These are phyloP conservation scores for Isurus oxyrinchus DNA, from an alignment of 2,113 vertebrate genomes.

Conservation along the genomic window DNA sequence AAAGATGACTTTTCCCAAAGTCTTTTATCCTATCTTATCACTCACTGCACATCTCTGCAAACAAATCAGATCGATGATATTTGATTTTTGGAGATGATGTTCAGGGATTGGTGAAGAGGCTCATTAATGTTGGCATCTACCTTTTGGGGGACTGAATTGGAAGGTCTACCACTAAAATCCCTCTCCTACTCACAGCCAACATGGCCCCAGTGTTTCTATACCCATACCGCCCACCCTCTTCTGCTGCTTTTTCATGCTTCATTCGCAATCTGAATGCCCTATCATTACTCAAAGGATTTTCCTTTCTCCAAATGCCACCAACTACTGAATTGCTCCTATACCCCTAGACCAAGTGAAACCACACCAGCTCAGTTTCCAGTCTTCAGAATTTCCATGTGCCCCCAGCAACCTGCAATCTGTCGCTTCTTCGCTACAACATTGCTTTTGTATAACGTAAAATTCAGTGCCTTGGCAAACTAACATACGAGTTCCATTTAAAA, in stretches of 20 bases:
- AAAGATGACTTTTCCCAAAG: neutral
- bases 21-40: neutral
- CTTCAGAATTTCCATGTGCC: neutral
- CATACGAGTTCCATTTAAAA: neutral
- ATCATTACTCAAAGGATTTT: neutral
- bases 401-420: neutral
- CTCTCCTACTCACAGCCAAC: neutral
- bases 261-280: neutral
- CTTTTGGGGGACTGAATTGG: neutral
- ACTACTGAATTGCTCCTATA: neutral
- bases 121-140: neutral
- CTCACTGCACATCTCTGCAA: neutral
- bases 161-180: neutral
- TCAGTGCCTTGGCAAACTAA: neutral
- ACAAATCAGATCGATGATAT: neutral
- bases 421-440: neutral
- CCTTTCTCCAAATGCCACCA: neutral
- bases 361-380: neutral
- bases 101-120: neutral
- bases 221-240: neutral
- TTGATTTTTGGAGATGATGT: neutral
- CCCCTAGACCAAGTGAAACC: neutral
- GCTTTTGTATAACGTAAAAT: neutral
- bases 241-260: neutral
- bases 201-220: neutral